A percentile compares a stretch with the other conserved stretches of the same genome.
These are phyloP conservation scores for Hypena proboscidalis DNA, from an alignment of 2,888 invertebrate species.

Conservation along the genomic window DNA sequence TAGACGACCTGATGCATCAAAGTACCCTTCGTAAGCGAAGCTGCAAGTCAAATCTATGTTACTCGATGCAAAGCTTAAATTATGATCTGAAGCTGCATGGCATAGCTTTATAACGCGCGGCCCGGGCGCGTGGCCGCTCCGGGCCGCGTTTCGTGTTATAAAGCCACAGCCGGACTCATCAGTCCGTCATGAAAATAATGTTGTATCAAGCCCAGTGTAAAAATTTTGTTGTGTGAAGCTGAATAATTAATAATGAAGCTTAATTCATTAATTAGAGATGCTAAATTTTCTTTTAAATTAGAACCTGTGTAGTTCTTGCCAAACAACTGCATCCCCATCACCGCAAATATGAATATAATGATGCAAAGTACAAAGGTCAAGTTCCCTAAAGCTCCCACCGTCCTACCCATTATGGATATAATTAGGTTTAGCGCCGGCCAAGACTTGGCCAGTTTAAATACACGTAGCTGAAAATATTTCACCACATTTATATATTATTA, in stretches of 20 bases:
- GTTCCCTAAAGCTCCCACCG: conserved; percentile 97
- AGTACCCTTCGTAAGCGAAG: conserved; percentile 81
- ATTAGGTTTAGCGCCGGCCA: conserved; percentile 98
- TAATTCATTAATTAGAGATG: conserved; percentile 77
- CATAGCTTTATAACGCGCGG: conserved; percentile 81
- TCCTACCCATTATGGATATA: conserved; percentile 98
- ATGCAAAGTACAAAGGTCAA: conserved; percentile 97
- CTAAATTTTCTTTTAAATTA: conserved; percentile 79
- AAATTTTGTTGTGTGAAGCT: conserved; percentile 82
- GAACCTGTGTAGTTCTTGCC: conserved; percentile 94
- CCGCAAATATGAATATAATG: conserved; percentile 98
- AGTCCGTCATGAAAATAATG: conserved; percentile 76
- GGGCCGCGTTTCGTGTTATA: conserved; percentile 75
- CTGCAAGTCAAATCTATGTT: conserved; percentile 83
- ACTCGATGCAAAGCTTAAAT: conserved; percentile 83
- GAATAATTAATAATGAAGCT: conserved; percentile 80
- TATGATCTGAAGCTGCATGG: conserved; percentile 82
- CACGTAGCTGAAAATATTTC: conserved; percentile 92
- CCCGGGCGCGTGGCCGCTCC: conserved; percentile 55
- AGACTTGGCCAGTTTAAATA: conserved; percentile 98
- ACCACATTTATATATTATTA: conserved; percentile 66
- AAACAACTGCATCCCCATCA: conserved; percentile 98
- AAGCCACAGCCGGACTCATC: conserved; percentile 78
- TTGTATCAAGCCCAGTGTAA: conserved; percentile 82
- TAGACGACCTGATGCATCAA: conserved; percentile 74